Evolutionary conservation across 2,113 vertebrate genomes (phyloP), one percentile per base, ranked within the genome.

Genomic region (Spilogale gracilis): DNA sequence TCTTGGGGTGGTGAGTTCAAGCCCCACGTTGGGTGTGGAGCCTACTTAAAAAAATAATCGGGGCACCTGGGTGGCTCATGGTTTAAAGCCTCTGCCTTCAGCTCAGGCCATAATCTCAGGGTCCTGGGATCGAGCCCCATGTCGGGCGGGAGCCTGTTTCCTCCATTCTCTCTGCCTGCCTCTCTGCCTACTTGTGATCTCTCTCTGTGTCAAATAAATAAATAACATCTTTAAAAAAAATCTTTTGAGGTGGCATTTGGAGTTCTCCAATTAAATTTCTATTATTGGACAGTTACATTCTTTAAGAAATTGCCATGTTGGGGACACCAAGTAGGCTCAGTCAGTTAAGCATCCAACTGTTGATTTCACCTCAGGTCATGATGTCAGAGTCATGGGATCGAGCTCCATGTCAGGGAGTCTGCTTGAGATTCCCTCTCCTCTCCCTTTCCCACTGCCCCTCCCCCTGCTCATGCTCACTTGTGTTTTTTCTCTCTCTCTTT

Each of bases 191-290:
- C 38, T 38, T 38, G 38, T 38, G 38, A 38, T 38, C 38, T 38
- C 38, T 38, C 38, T 38, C 38, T 38, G 38, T 38, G 38, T 38
- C 38, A 38, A 38, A 38, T 38, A 38, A 38, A 38, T 38, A 38
- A 38, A 38, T 38, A 38, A 38, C 38, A 38, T 38, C 45, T 27
- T 76, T 14, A 76, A 67, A 87, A 76, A 84, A 69, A 81, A 89
- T 85, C 48, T 91, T 89, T 82, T 11, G 5, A 30, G 23, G 30
- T 13, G 16, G 38, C 65, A 85, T 89, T 96, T 89, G 80, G 58
- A 92, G 61, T 23, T 69, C 79, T 96, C 71, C 38, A 90, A 60
- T 78, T 96, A 92, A 89, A 89, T 93, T 87, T 67, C 9, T 93
- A 12, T 82, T 71, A 48, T 83, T 90, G 48, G 30, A 67, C 65